Conservation (phyloP, 2,113 vertebrate genomes). For the Nothoprocta pentlandii region DNA sequence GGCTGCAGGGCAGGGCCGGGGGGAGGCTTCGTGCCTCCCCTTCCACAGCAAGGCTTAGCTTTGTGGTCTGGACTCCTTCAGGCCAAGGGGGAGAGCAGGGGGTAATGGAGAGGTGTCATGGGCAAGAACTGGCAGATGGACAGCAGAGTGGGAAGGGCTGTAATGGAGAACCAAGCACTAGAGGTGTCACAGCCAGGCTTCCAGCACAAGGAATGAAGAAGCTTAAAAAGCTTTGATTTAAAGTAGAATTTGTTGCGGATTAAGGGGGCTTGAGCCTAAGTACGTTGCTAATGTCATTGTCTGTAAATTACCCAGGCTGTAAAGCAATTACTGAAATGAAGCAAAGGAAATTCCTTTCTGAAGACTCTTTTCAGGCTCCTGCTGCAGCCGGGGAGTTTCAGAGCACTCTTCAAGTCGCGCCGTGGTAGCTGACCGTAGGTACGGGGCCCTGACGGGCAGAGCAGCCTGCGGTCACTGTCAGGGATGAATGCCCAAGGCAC, state of each 20-base stretch:
- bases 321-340: neutral
- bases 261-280: neutral
- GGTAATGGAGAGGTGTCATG: neutral
- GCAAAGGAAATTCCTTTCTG: neutral
- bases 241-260: neutral
- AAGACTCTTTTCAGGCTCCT: neutral
- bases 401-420: neutral
- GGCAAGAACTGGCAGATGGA: neutral
- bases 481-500: neutral
- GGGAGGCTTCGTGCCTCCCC: neutral
- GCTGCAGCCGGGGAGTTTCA: neutral
- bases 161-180: neutral
- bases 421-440: neutral
- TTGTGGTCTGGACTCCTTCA: neutral
- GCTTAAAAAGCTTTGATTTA: neutral
- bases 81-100: neutral
- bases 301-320: neutral
- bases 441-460: accelerated
- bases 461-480: neutral
- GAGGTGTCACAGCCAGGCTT: neutral
- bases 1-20: neutral
- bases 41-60: neutral
- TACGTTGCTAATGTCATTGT: neutral
- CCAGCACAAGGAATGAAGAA: neutral
- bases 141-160: neutral